Percentiles rank a stretch among this genome's conserved stretches.
These are phyloP conservation scores for Norana najaformis DNA, from an alignment of 2,888 invertebrate genomes.

Conservation along the genomic window DNA sequence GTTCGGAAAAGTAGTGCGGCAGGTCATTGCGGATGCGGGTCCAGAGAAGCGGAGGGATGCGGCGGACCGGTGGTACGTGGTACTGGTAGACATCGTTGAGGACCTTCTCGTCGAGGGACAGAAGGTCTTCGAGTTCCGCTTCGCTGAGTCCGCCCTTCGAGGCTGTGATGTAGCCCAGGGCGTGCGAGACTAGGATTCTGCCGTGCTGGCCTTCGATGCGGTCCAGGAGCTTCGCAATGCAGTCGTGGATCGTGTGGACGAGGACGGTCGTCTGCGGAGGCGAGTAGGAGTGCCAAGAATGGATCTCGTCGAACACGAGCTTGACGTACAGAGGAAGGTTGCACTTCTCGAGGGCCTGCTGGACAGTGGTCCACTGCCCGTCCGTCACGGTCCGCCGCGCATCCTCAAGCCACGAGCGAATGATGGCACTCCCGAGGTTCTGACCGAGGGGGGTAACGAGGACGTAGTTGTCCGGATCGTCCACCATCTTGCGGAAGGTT, in stretches of 20 bases:
- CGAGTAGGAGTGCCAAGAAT: slow-evolving; percentile 94
- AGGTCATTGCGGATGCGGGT: slow-evolving; percentile 93
- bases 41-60: slow-evolving; percentile 94
- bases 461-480: slow-evolving; percentile 35
- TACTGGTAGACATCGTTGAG: slow-evolving; percentile 68
- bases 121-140: slow-evolving; percentile 90
- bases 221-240: slow-evolving; percentile 94
- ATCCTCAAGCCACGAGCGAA: slow-evolving; percentile 85
- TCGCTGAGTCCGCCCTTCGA: slow-evolving; percentile 88
- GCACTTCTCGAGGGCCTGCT: slow-evolving; percentile 88
- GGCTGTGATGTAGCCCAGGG: slow-evolving; percentile 85
- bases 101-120: slow-evolving; percentile 84
- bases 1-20: slow-evolving; percentile 89
- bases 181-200: slow-evolving; percentile 60
- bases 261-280: slow-evolving; percentile 84
- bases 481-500: slow-evolving; percentile 31
- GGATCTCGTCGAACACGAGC: slow-evolving; percentile 96
- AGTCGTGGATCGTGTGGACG: slow-evolving; percentile 78
- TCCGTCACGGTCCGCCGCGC: slow-evolving; percentile 75
- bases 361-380: slow-evolving; percentile 91
- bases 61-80: slow-evolving; percentile 91
- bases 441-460: slow-evolving; percentile 72
- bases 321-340: slow-evolving; percentile 96
- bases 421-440: slow-evolving; percentile 86
- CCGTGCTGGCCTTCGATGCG: slow-evolving; percentile 84